Conservation (phyloP, 2,113 vertebrate genomes). For the Paramormyrops kingsleyae region DNA sequence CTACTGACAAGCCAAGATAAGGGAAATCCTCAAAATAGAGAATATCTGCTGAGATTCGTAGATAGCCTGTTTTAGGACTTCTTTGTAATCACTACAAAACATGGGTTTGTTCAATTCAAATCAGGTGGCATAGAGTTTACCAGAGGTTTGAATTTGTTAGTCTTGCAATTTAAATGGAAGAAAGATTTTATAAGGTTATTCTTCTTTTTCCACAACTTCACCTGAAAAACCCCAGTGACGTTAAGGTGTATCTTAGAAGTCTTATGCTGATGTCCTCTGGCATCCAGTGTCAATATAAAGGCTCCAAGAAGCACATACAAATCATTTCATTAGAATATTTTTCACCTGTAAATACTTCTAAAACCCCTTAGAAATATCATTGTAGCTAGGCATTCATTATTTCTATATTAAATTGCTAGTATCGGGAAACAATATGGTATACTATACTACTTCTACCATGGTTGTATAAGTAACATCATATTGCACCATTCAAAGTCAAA, state of each 20-base stretch:
- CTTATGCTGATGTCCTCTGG: background rate
- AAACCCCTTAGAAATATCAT: background rate
- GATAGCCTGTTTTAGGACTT: slow-evolving; percentile 20
- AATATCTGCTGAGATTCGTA: slow-evolving; percentile 2
- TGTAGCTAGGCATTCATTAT: background rate
- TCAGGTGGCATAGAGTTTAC: slow-evolving; percentile 33
- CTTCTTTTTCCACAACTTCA: background rate
- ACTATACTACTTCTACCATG: background rate
- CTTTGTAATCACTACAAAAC: background rate
- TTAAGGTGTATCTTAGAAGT: background rate
- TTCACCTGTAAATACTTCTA: background rate
- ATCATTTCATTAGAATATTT: background rate
- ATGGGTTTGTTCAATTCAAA: slow-evolving; percentile 20
- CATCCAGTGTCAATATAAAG: background rate
- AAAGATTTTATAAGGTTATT: background rate
- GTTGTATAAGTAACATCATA: background rate
- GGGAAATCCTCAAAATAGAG: slow-evolving; percentile 24
- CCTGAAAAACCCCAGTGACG: background rate
- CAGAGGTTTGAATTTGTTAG: slow-evolving; percentile 23
- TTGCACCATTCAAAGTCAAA: background rate
- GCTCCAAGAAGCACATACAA: background rate
- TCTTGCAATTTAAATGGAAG: background rate
- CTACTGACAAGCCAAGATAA: slow-evolving; percentile 31
- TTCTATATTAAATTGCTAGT: background rate
- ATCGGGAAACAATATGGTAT: background rate